Conservation (phyloP, 1,140 invertebrate genomes). For the Microvelia longipes region DNA sequence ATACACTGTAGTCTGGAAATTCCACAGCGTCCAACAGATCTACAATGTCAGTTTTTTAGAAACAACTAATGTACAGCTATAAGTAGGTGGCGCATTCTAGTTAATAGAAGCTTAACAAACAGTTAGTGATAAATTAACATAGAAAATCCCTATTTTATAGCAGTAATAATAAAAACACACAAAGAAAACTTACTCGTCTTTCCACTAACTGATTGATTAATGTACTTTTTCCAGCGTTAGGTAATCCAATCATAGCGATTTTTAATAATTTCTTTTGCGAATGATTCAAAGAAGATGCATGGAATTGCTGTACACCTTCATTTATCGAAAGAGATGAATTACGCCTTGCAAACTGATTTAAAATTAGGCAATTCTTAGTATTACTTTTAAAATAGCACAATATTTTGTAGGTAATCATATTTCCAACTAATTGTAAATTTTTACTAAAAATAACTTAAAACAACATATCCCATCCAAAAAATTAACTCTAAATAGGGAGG, state of each 20-base stretch:
- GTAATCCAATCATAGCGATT: slow-evolving; percentile 75
- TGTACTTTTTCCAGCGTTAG: slow-evolving; percentile 90
- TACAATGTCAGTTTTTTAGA: no score
- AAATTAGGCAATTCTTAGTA: neutral
- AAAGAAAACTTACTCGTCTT: slow-evolving; percentile 44
- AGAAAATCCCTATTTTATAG: neutral
- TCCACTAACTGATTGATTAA: slow-evolving; percentile 71
- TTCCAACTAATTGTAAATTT: neutral
- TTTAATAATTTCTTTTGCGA: slow-evolving; percentile 40
- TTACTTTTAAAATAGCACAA: slow-evolving; percentile 2
- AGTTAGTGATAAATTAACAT: no score
- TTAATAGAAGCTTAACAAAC: no score
- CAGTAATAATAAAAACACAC: neutral
- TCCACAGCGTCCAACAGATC: no score
- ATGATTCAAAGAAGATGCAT: neutral
- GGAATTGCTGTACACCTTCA: neutral
- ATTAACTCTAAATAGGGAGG: no score
- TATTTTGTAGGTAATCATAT: neutral
- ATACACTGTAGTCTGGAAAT: no score
- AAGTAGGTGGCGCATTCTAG: no score
- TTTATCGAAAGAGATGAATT: neutral
- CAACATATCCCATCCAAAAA: no score
- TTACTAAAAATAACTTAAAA: neutral
- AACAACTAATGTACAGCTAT: no score
- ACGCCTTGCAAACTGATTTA: neutral